These are phyloP conservation scores for Anadara kagoshimensis DNA, from an alignment of 1,140 invertebrate species.

Conservation along the genomic window DNA sequence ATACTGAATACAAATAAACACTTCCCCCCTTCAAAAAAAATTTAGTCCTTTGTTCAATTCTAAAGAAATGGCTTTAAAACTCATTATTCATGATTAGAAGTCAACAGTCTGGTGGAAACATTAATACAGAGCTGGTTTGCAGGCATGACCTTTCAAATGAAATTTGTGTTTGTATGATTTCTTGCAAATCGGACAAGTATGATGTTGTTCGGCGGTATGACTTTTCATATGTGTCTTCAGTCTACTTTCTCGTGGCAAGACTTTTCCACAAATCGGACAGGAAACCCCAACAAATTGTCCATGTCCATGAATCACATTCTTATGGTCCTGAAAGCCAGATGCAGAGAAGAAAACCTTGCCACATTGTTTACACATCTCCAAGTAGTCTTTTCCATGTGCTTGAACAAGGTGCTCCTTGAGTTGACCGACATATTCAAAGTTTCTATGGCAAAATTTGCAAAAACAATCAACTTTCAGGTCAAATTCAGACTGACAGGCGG, in stretches of 20 bases:
- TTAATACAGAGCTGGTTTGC: neutral
- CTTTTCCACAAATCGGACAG: neutral
- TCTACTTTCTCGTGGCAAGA: neutral
- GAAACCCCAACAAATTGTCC: neutral
- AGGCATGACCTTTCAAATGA: slow-evolving; percentile 5
- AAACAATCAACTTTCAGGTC: too few relatives aligned
- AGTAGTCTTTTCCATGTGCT: neutral
- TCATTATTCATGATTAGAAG: too few relatives aligned
- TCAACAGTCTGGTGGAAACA: too few relatives aligned
- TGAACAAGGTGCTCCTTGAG: too few relatives aligned
- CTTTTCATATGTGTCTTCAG: slow-evolving; percentile 8
- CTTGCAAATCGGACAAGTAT: slow-evolving; percentile 10
- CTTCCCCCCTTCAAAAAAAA: too few relatives aligned
- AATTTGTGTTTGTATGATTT: slow-evolving; percentile 23
- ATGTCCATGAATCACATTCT: slow-evolving; percentile 3
- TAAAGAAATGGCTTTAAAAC: too few relatives aligned
- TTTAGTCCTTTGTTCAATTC: too few relatives aligned
- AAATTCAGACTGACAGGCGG: too few relatives aligned
- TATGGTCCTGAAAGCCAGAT: neutral
- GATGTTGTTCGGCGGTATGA: slow-evolving; percentile 2
- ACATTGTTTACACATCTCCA: neutral
- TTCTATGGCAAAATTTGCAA: too few relatives aligned
- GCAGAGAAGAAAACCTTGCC: neutral
- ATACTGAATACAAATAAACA: too few relatives aligned
- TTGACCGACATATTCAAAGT: too few relatives aligned